Percentiles rank a stretch among this genome's conserved stretches.
These are phyloP conservation scores for Lasioglossum oenotherae DNA, from an alignment of 2,888 invertebrate genomes.

Conservation along the genomic window DNA sequence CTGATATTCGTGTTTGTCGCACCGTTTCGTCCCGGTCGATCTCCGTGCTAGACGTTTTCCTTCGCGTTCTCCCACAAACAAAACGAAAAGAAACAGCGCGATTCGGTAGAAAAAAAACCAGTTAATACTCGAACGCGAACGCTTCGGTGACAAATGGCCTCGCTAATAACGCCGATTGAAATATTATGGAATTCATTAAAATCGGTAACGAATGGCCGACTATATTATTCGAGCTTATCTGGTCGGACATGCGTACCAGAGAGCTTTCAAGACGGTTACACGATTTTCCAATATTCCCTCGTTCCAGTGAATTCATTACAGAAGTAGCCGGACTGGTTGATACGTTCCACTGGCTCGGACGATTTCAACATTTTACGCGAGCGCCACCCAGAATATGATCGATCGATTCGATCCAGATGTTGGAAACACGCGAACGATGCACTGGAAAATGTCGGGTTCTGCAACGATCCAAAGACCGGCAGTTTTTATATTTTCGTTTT, in stretches of 20 bases:
- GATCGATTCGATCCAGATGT: slow-evolving; percentile 21
- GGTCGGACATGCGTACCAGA: slow-evolving; percentile 1
- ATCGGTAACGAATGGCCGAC: background rate
- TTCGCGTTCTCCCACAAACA: background rate
- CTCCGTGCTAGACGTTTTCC: background rate
- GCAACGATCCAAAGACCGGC: too few relatives aligned
- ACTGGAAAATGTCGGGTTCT: background rate
- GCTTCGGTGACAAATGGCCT: background rate
- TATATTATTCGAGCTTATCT: slow-evolving; percentile 7
- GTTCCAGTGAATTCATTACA: slow-evolving; percentile 34
- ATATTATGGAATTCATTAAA: slow-evolving; percentile 10
- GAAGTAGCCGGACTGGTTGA: slow-evolving; percentile 47
- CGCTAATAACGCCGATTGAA: background rate
- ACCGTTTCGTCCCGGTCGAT: slow-evolving; percentile 18
- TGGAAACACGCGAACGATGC: background rate
- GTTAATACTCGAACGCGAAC: background rate
- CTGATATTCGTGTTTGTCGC: slow-evolving; percentile 64
- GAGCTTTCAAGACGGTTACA: slow-evolving; percentile 13
- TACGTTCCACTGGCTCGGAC: slow-evolving; percentile 37
- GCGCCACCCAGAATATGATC: slow-evolving; percentile 34
- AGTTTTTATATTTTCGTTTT: too few relatives aligned
- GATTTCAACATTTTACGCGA: slow-evolving; percentile 32
- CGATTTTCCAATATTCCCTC: slow-evolving; percentile 33
- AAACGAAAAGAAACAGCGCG: too few relatives aligned
- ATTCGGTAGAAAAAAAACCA: background rate